Conservation (phyloP, 1,140 invertebrate species). For the Drosophila pallidifrons region DNA sequence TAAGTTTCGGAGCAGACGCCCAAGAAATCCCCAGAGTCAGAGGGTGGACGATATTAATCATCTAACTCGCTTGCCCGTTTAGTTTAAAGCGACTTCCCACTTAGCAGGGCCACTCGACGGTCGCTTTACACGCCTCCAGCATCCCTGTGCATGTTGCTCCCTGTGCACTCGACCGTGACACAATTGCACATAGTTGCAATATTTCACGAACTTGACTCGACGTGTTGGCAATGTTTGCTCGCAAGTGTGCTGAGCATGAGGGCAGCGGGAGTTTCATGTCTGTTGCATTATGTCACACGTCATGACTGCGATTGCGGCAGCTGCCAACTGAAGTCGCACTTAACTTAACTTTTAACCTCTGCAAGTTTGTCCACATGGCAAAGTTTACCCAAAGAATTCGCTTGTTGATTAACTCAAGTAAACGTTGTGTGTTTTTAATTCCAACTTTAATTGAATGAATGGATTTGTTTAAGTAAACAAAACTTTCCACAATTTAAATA, state of each 20-base stretch:
- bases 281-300: conserved; percentile 37
- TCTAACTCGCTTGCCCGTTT: conserved; percentile 28
- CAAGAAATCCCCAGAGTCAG: no score
- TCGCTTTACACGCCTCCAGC: background rate
- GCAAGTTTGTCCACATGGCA: background rate
- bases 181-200: conserved; percentile 23
- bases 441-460: background rate
- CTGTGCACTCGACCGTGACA: conserved; percentile 27
- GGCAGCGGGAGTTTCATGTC: conserved; percentile 23
- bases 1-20: conserved; percentile 35
- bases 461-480: background rate
- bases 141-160: background rate
- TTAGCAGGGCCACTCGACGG: conserved; percentile 14
- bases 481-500: background rate
- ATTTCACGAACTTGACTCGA: conserved; percentile 9
- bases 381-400: no score
- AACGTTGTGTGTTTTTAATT: background rate
- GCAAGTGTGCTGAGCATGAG: background rate
- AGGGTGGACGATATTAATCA: conserved; percentile 52
- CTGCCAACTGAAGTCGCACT: conserved; percentile 20
- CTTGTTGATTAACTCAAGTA: no score
- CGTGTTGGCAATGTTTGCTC: background rate
- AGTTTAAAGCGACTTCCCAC: conserved; percentile 50
- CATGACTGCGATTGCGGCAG: conserved; percentile 17
- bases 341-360: conserved; percentile 37